Percentiles rank a stretch among this genome's conserved stretches.
phyloP scores from a whole-genome alignment of 1,140 invertebrate genomes.

The Teleopsis dalmanni region DNA sequence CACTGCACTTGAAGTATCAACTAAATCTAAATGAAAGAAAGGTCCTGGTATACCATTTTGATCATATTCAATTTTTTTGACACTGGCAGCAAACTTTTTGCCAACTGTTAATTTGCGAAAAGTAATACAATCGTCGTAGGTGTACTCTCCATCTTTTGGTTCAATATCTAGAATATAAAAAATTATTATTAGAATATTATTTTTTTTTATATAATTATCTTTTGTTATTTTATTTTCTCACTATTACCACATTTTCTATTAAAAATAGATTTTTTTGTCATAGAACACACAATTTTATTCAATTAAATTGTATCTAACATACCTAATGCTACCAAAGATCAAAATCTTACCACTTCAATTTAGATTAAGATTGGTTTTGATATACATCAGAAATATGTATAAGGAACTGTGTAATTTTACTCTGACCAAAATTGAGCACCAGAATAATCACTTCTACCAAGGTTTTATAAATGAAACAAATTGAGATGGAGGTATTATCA shows the following conservation, averaged over 20 bases:
- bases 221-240: background rate
- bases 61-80: constrained; percentile 13
- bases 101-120: constrained; percentile 36
- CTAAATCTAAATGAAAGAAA: constrained; percentile 11
- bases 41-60: constrained; percentile 1
- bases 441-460: too few relatives aligned
- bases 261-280: background rate
- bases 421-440: too few relatives aligned
- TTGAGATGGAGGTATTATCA: too few relatives aligned
- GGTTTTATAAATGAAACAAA: too few relatives aligned
- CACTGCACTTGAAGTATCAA: too few relatives aligned
- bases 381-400: too few relatives aligned
- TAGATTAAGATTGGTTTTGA: too few relatives aligned
- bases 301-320: too few relatives aligned
- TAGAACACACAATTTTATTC: background rate
- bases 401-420: too few relatives aligned
- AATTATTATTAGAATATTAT: background rate
- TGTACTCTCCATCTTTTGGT: constrained; percentile 24
- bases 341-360: too few relatives aligned
- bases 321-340: too few relatives aligned
- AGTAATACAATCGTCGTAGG: constrained; percentile 32
- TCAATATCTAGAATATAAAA: constrained; percentile 23
- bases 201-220: background rate
- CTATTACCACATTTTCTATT: too few relatives aligned
- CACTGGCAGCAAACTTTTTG: constrained; percentile 31